A percentile compares a stretch with the other conserved stretches of the same genome.
Evolutionary conservation across 2,113 vertebrate species (phyloP).

Genomic region (Heptranchias perlo): DNA sequence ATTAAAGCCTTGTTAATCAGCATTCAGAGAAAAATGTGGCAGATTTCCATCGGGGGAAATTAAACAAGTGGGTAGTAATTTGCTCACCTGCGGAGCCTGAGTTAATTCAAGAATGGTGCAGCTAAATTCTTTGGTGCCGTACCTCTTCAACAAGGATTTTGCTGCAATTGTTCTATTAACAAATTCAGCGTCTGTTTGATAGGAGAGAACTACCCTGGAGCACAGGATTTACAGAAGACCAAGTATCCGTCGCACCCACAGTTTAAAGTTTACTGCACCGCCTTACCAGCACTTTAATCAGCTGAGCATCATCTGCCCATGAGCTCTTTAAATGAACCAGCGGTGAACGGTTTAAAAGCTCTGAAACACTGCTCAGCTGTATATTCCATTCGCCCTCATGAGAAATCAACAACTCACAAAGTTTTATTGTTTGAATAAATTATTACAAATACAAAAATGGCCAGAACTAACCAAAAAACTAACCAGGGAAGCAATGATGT

Average conservation of each 20-base stretch:
- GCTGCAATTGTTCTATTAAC: not conserved
- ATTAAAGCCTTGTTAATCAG: not conserved
- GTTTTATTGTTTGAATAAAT: not conserved
- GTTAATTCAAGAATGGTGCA: not conserved
- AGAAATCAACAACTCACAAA: conserved; percentile 1
- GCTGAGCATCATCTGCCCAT: not conserved
- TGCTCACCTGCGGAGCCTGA: not conserved
- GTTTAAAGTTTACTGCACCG: not conserved
- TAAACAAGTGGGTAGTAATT: not conserved
- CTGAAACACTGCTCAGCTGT: not conserved
- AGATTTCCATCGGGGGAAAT: not conserved
- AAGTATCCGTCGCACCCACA: not conserved
- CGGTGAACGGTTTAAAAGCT: not conserved
- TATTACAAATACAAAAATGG: not conserved
- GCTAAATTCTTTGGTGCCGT: not conserved
- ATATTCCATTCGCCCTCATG: not conserved
- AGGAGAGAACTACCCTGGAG: not conserved
- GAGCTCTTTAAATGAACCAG: not conserved
- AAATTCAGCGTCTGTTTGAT: not conserved
- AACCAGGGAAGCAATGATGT: not conserved
- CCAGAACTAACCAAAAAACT: not conserved
- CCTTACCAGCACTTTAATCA: not conserved
- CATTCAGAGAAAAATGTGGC: not conserved
- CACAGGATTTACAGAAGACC: not conserved
- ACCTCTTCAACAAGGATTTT: not conserved